phyloP scores from a whole-genome alignment of 2,797 vertebrate species.

The Chrysocyon brachyurus region DNA sequence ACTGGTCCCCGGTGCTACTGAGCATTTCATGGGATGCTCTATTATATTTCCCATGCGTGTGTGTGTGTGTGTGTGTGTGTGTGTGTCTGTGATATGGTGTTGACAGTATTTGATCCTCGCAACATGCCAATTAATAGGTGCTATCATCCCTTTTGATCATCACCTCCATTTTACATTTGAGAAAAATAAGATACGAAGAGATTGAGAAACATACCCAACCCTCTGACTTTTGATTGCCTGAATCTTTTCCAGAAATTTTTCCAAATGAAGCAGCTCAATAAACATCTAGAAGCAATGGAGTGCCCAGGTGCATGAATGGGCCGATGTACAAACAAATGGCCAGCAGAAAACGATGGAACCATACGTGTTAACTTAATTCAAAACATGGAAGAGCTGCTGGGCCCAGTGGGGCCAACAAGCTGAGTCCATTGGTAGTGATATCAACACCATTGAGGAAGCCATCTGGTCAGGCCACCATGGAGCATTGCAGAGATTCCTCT shows the following conservation, averaged over 20 bases:
- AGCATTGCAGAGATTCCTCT: fast-evolving
- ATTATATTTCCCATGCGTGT: fast-evolving
- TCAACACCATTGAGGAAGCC: fast-evolving
- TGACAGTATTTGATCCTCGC: background rate
- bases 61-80: fast-evolving
- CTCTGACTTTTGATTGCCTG: background rate
- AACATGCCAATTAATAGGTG: background rate
- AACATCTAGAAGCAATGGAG: background rate
- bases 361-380: fast-evolving
- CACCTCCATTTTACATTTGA: background rate
- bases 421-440: fast-evolving
- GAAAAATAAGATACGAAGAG: background rate
- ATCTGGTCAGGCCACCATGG: fast-evolving
- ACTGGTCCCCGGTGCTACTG: fast-evolving
- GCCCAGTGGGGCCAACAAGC: fast-evolving
- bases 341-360: fast-evolving
- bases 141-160: background rate
- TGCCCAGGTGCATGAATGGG: too few species aligned
- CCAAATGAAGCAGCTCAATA: background rate
- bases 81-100: fast-evolving
- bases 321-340: too few species aligned
- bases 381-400: fast-evolving
- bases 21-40: fast-evolving
- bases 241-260: background rate
- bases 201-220: background rate